These are phyloP conservation scores for Poecilia wingei DNA, from an alignment of 2,797 vertebrate genomes.

Conservation along the genomic window DNA sequence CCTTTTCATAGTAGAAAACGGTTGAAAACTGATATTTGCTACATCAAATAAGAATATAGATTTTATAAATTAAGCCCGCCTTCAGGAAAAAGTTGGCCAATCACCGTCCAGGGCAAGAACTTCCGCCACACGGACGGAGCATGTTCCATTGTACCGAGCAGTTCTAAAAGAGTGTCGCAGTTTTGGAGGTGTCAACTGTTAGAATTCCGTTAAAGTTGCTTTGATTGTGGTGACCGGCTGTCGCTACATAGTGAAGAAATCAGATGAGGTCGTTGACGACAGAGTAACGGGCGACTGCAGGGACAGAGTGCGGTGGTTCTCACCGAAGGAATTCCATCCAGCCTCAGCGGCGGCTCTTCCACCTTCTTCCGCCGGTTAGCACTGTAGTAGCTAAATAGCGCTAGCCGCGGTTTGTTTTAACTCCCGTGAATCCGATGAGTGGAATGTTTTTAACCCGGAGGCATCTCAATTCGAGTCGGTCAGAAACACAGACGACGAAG, in stretches of 20 bases:
- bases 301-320: slow-evolving; percentile 8
- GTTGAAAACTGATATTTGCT: slow-evolving; percentile 14
- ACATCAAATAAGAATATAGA: slow-evolving; percentile 51
- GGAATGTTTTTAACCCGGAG: slow-evolving; percentile 5
- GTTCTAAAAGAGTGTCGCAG: slow-evolving; percentile 59
- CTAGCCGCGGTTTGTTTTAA: slow-evolving; percentile 8
- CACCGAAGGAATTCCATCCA: slow-evolving; percentile 56
- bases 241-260: neutral
- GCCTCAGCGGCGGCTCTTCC: slow-evolving; percentile 39
- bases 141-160: slow-evolving; percentile 75
- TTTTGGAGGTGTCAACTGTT: slow-evolving; percentile 27
- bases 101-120: slow-evolving; percentile 40
- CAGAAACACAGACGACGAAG: accelerated
- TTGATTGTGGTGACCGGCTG: too few relatives aligned
- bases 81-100: slow-evolving; percentile 43
- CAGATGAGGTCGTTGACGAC: neutral
- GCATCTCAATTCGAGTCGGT: neutral
- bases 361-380: slow-evolving; percentile 49
- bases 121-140: slow-evolving; percentile 83
- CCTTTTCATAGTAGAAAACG: slow-evolving; percentile 54
- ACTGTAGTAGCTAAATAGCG: slow-evolving; percentile 28
- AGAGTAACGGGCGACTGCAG: neutral
- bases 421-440: neutral
- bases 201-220: slow-evolving; percentile 31
- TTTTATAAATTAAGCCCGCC: slow-evolving; percentile 32